These are phyloP conservation scores for Trochalopteron elliotii DNA, from an alignment of 2,113 vertebrate species.

Conservation along the genomic window DNA sequence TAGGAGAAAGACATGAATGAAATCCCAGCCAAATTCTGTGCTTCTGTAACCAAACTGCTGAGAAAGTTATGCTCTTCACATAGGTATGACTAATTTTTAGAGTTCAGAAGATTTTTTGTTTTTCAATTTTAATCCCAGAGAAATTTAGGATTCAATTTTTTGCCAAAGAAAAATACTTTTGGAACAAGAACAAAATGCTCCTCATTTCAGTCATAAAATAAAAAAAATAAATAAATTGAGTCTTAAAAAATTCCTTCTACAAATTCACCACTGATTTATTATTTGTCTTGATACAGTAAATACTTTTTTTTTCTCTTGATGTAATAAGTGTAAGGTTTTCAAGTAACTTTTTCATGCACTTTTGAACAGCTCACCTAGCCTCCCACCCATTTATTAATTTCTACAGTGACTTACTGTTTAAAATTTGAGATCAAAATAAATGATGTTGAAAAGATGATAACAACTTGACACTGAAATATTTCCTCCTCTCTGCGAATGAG, in stretches of 20 bases:
- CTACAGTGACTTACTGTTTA: neutral
- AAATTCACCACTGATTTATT: neutral
- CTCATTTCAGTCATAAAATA: neutral
- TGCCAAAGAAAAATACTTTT: neutral
- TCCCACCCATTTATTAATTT: slow-evolving; percentile 30
- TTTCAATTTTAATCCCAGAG: neutral
- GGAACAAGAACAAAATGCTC: neutral
- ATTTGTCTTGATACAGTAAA: neutral
- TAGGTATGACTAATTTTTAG: neutral
- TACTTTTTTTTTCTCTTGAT: neutral
- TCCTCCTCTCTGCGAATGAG: slow-evolving; percentile 16
- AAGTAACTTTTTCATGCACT: neutral
- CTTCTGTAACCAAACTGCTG: neutral
- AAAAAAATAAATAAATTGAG: neutral
- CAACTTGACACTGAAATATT: slow-evolving; percentile 35
- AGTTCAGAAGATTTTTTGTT: neutral
- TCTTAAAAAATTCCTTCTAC: neutral
- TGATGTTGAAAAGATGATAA: slow-evolving; percentile 11
- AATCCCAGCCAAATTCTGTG: neutral
- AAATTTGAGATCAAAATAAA: slow-evolving; percentile 47
- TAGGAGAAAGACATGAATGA: neutral
- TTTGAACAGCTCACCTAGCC: neutral
- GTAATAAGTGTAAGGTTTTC: neutral
- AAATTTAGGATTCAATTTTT: neutral
- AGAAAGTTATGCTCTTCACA: neutral